These are phyloP conservation scores for Odontophorus gujanensis DNA, from an alignment of 2,113 vertebrate genomes.

Conservation along the genomic window DNA sequence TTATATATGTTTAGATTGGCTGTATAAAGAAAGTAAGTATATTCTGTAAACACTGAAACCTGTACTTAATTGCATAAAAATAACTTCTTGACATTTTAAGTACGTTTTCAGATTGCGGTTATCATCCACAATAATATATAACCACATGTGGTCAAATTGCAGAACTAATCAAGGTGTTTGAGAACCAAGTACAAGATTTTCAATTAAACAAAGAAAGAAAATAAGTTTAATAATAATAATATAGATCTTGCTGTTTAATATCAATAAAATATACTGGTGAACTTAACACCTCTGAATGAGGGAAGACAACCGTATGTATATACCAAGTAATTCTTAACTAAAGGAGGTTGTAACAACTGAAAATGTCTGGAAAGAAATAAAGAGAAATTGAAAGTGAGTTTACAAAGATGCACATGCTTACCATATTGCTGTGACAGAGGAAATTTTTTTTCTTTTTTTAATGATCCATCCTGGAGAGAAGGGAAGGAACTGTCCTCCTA, in stretches of 20 bases:
- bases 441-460: not conserved
- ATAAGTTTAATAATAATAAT: not conserved
- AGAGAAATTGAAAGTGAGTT: not conserved
- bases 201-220: not conserved
- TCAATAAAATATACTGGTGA: not conserved
- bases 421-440: not conserved
- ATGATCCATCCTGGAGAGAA: not conserved
- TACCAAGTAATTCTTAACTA: not conserved
- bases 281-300: not conserved
- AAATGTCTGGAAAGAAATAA: not conserved
- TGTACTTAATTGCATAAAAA: not conserved
- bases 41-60: not conserved
- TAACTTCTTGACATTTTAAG: not conserved
- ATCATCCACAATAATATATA: not conserved
- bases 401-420: not conserved
- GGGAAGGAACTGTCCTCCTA: not conserved
- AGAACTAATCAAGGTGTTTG: not conserved
- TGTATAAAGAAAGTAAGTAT: not conserved
- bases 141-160: not conserved
- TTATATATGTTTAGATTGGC: not conserved
- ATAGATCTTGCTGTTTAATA: not conserved
- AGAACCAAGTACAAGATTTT: constrained; percentile 9
- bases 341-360: not conserved
- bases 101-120: constrained; percentile 17
- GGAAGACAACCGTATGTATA: not conserved